Evolutionary conservation across 1,140 invertebrate genomes (phyloP), one percentile per base, ranked within the genome.

Genomic region (Amyelois transitella): DNA sequence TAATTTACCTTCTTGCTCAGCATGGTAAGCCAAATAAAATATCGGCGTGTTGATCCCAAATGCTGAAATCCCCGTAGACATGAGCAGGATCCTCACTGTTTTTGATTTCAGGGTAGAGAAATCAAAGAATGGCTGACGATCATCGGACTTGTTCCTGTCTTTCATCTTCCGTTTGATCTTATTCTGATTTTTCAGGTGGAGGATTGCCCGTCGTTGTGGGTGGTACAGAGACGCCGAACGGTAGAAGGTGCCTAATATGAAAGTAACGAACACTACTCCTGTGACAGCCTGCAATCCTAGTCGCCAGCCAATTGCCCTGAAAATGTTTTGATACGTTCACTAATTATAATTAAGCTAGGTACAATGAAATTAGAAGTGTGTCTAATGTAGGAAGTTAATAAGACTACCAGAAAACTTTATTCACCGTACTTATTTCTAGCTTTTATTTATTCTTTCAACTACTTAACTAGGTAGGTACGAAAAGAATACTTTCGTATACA

Each of bases 201-300:
- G 89, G 64, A 97, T 97, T 21, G 96, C 96, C 44, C 96, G 90
- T 57, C 96, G 80, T 75, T 97, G 95, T 0, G 96, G 96, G 84
- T 97, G 96, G 72, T 97, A 97, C 0, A 97, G 88, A 0, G 95
- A 96, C 0, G 96, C 96, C 6, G 95, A 96, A 14, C 96, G 91
- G 79, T 97, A 97, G 86, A 96, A 95, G 1, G 94, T 96, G 17
- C 96, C 96, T 7, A 97, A 89, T 67, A 97, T 92, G 77, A 97
- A 97, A 0, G 95, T 96, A 5, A 94, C 85, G 60, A 96, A 95
- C 10, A 96, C 92, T 1, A 94, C 91, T 12, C 94, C 95, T 1
- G 96, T 96, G 2, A 97, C 92, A 32, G 94, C 93, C 82, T 97
- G 96, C 17, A 97, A 91, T 18, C 95, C 95, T 53, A 96, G 83